phyloP scores from a whole-genome alignment of 2,797 vertebrate species.

The Ibycter americanus region DNA sequence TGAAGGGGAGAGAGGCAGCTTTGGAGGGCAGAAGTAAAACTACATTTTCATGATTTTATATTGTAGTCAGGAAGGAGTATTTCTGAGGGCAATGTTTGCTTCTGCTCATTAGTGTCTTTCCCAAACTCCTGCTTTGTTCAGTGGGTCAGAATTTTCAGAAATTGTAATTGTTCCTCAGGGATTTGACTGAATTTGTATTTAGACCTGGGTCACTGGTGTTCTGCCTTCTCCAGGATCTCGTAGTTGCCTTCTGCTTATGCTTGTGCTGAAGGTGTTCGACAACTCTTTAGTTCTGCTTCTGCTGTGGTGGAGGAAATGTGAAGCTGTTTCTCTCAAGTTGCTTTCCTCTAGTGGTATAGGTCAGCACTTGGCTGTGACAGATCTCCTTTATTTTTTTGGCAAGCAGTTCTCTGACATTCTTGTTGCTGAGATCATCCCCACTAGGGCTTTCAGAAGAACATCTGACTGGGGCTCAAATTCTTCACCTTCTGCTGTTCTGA shows the following conservation, averaged over 20 bases:
- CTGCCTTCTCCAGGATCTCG: not conserved
- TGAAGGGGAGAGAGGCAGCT: not conserved
- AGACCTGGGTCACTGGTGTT: not conserved
- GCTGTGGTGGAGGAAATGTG: not conserved
- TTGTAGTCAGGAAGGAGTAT: not conserved
- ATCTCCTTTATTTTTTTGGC: constrained; percentile 11
- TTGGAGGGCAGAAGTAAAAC: not conserved
- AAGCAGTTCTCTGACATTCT: constrained; percentile 16
- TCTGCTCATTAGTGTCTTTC: not conserved
- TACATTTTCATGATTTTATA: not conserved
- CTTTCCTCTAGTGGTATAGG: not conserved
- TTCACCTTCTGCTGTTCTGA: not conserved
- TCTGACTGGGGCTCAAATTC: constrained; percentile 5
- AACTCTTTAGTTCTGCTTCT: not conserved
- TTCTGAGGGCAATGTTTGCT: not conserved
- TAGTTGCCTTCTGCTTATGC: not conserved
- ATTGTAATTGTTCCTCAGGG: not conserved
- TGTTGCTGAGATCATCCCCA: constrained; percentile 33
- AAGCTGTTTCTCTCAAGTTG: not conserved
- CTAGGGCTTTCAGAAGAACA: constrained; percentile 30
- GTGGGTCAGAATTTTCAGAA: not conserved
- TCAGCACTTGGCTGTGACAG: constrained; percentile 20
- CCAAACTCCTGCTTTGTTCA: not conserved
- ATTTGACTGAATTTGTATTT: not conserved
- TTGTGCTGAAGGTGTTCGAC: not conserved